Base-by-base conservation (phyloP, 2,113 vertebrate genomes). In the Nothobranchius furzeri region DNA sequence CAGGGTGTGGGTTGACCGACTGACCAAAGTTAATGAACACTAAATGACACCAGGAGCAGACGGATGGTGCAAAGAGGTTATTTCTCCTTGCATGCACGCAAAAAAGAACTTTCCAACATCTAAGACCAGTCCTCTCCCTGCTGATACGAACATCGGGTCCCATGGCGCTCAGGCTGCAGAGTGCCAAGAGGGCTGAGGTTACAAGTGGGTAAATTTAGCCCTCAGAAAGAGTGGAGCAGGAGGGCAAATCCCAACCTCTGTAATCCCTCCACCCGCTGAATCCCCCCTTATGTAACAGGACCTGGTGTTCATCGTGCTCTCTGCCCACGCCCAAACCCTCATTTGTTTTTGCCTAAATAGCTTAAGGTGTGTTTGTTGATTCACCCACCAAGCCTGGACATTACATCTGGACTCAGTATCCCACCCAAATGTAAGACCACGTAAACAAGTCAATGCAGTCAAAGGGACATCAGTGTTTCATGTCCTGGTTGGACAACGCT, bases 121-220 rank as follows among this genome's bases (percentile, higher is more conserved):
- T 25, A 75, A 25, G 52, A 35, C 40, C 52, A n/a, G 20, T 25
- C 6, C 13, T n/a, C 13, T 64, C 20, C 9, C 24, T 47, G 53
- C n/a, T 17, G 49, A 36, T 2, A 50, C 52, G 78, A 85, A 90
- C 80, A 59, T 46, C 0, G 51, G 42, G 79, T 88, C 65, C 82
- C 9, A 3, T 47, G 52, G 48, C 58, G 45, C 17, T 48, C 73
- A 70, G 51, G 63, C 77, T 69, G 40, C 56, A 49, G 55, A 30
- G 30, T 4, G 30, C 30, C 30, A 20, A 17, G 51, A 54, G 86
- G 55, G 68, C 37, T 79, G 45, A 73, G 46, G 76, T 90, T 85
- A 75, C 86, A 56, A 10, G 24, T 6, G 60, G 42, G 70, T 90
- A 91, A 89, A 92, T 76, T 90, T 90, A 92, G 87, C 70, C 66